phyloP scores from a whole-genome alignment of 2,113 vertebrate species.

The Ptilorrhoa leucosticta region DNA sequence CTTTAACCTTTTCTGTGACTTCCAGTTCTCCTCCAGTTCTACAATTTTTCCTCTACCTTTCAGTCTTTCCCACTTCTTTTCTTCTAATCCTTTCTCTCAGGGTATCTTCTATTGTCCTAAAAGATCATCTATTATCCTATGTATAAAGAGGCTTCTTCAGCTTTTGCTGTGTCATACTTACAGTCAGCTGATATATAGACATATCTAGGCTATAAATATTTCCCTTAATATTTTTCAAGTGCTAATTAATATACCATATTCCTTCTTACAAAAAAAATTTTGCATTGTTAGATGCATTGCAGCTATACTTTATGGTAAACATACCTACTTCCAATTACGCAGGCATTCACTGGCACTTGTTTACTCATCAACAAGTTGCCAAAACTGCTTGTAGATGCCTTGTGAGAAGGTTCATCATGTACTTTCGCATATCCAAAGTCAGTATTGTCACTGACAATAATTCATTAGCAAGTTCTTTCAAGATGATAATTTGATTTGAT shows the following conservation, averaged over 20 bases:
- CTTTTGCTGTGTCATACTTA: neutral
- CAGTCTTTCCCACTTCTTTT: neutral
- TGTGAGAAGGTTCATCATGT: neutral
- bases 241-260: neutral
- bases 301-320: neutral
- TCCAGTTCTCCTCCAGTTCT: neutral
- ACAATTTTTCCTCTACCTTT: neutral
- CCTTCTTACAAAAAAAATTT: neutral
- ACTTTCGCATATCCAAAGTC: neutral
- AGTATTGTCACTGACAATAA: neutral
- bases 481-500: constrained; percentile 14
- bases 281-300: neutral
- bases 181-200: neutral
- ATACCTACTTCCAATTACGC: neutral
- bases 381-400: neutral
- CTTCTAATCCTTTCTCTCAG: neutral
- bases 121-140: neutral
- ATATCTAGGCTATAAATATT: neutral
- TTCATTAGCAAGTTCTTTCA: constrained; percentile 29
- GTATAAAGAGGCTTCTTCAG: neutral
- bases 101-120: neutral
- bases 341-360: neutral
- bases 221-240: neutral
- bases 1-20: neutral
- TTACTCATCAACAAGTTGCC: neutral